Conservation (phyloP, 2,797 vertebrate species). For the Tachyglossus aculeatus region DNA sequence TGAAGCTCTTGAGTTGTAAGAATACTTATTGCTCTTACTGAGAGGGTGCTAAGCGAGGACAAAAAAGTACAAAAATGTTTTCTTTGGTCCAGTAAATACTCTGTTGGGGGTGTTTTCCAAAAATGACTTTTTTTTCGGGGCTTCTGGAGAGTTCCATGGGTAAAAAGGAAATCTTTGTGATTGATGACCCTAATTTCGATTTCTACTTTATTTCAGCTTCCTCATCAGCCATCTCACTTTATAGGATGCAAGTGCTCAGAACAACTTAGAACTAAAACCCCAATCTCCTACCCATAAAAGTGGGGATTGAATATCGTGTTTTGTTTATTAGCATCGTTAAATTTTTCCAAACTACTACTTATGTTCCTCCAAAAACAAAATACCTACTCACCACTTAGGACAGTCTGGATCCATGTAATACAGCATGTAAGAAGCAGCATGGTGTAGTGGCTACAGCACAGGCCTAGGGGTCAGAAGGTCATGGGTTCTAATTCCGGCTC, state of each 20-base stretch:
- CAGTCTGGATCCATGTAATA: too few relatives aligned
- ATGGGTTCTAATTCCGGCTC: too few relatives aligned
- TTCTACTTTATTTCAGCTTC: conserved; percentile 16
- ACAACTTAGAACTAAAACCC: conserved; percentile 27
- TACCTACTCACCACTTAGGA: too few relatives aligned
- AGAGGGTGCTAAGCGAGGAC: conserved; percentile 7
- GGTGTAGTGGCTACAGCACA: too few relatives aligned
- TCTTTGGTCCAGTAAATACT: conserved; percentile 22
- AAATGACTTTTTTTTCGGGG: conserved; percentile 22
- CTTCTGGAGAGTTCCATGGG: conserved; percentile 18
- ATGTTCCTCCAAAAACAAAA: too few relatives aligned
- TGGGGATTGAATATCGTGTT: conserved; percentile 18
- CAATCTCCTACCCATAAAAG: conserved; percentile 29
- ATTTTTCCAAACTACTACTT: too few relatives aligned
- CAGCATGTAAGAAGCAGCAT: too few relatives aligned
- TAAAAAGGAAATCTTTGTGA: conserved; percentile 30
- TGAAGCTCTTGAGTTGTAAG: conserved; percentile 8
- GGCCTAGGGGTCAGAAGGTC: too few relatives aligned
- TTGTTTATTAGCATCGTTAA: too few relatives aligned
- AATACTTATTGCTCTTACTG: conserved; percentile 10
- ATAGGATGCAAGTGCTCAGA: conserved; percentile 33
- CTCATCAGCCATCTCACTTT: conserved; percentile 27
- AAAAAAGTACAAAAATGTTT: too few relatives aligned
- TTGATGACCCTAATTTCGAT: conserved; percentile 12
- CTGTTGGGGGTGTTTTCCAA: conserved; percentile 13